Percentiles rank a stretch among this genome's conserved stretches.
These are phyloP conservation scores for Melikaiella ostensackeni DNA, from an alignment of 2,888 invertebrate genomes.

Conservation along the genomic window DNA sequence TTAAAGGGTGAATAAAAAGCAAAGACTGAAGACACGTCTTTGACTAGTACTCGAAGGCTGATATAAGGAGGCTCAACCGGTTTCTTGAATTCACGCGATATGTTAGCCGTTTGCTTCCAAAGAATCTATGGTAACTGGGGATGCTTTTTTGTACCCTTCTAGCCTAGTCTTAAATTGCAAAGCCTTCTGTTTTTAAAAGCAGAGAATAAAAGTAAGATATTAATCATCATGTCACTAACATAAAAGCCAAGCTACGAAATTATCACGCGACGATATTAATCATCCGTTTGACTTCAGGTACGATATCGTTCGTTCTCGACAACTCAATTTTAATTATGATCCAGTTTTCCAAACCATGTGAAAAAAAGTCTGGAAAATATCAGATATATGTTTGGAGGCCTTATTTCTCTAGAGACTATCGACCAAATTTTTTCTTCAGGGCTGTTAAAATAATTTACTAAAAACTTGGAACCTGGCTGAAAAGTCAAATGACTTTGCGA, in stretches of 20 bases:
- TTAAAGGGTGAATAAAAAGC: not conserved
- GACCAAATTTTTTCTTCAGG: no score
- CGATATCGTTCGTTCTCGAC: not conserved
- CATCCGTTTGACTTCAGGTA: not conserved
- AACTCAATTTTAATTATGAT: not conserved
- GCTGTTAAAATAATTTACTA: no score
- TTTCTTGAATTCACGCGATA: constrained; percentile 35
- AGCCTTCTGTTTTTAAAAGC: not conserved
- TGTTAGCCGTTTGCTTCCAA: constrained; percentile 15
- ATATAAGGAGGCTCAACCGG: constrained; percentile 20
- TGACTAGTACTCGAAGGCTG: constrained; percentile 18
- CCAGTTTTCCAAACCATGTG: not conserved
- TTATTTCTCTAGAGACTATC: not conserved
- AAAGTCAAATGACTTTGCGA: no score
- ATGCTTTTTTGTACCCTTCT: constrained; percentile 20
- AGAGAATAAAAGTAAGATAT: not conserved
- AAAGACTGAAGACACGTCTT: not conserved
- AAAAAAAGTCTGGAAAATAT: not conserved
- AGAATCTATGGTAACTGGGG: constrained; percentile 1
- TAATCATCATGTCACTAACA: not conserved
- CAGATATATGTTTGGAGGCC: not conserved
- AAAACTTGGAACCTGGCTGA: no score
- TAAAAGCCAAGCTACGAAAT: not conserved
- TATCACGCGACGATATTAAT: not conserved
- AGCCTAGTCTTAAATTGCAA: not conserved